Percentiles rank a stretch among this genome's conserved stretches.
phyloP scores from a whole-genome alignment of 2,113 vertebrate species.

The Prolemur simus region DNA sequence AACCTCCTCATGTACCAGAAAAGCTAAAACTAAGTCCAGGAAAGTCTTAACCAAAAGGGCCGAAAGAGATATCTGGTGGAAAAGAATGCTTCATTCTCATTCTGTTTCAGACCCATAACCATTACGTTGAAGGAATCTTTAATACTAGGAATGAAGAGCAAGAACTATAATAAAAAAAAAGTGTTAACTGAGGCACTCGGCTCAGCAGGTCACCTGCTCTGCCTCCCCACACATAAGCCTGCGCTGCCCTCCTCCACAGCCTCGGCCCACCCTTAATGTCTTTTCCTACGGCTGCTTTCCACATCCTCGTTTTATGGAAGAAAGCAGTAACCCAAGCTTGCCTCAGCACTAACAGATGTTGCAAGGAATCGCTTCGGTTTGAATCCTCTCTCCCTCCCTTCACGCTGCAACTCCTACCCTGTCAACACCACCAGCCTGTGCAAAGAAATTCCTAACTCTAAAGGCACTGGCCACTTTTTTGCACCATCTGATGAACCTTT shows the following conservation, averaged over 20 bases:
- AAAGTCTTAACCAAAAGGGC: conserved; percentile 71
- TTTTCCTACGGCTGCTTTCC: conserved; percentile 82
- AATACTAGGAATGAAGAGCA: conserved; percentile 76
- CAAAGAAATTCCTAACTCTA: background rate
- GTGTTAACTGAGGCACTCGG: conserved; percentile 68
- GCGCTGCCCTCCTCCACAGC: conserved; percentile 58
- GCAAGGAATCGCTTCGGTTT: conserved; percentile 67
- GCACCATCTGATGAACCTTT: background rate
- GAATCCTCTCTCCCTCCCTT: conserved; percentile 75
- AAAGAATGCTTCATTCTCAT: conserved; percentile 13
- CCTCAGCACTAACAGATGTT: conserved; percentile 80
- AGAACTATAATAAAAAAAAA: conserved; percentile 54
- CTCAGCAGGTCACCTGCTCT: conserved; percentile 9
- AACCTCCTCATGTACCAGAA: conserved; percentile 62
- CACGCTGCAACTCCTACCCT: background rate
- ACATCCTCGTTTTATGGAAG: conserved; percentile 79
- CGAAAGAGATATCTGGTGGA: conserved; percentile 55
- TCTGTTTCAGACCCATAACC: background rate
- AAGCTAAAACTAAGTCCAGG: conserved; percentile 64
- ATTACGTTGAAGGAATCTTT: conserved; percentile 11
- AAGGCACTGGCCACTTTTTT: background rate
- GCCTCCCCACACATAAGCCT: conserved; percentile 52
- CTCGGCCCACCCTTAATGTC: conserved; percentile 71
- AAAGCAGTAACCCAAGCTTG: conserved; percentile 75
- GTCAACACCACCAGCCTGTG: background rate